Evolutionary conservation across 2,113 vertebrate species (phyloP), one percentile per base, ranked within the genome.

Genomic region (Catagonus wagneri): DNA sequence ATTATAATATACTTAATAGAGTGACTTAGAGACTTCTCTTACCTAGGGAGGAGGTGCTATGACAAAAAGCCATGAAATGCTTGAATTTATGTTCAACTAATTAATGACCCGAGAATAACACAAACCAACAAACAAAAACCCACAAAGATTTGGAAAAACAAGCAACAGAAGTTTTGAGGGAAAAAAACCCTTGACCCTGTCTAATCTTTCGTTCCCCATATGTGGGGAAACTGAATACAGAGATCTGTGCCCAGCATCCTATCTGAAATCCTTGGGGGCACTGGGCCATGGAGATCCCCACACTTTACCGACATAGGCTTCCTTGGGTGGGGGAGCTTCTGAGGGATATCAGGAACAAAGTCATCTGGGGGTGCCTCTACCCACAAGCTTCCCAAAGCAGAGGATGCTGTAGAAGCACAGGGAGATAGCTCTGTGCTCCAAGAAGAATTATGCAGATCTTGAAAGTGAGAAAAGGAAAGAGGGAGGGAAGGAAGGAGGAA

Each of bases 1-100:
- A 65, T 60, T 79, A 56, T 39, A 79, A 68, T 65, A 89, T 58
- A 88, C 61, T 87, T 95, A 83, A 78, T 54, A 90, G 27, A 19
- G 80, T 79, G 20, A 22, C 14, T 89, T 92, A 61, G 32, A 84
- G 27, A 52, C 15, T 74, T 56, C 7, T 1, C 32, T 56, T 85
- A 65, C 58, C 14, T 88, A 44, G 22, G 10, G 7, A 78, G 17
- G 29, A 78, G 19, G n/a, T 71, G 23, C 25, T 8, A 63, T n/a
- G 34, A 92, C 15, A 85, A 92, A 83, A 87, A 81, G 12, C 60
- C 11, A 76, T 68, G 69, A 88, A 54, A 92, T 50, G 29, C 0
- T 79, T 94, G 15, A 80, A 89, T 63, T 61, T 92, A 34, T 83
- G 15, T 36, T 66, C 39, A 63, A 83, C n/a, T n/a, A 71, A 68